Base-by-base conservation (phyloP, 2,797 vertebrate genomes). In the Pitangus sulphuratus region DNA sequence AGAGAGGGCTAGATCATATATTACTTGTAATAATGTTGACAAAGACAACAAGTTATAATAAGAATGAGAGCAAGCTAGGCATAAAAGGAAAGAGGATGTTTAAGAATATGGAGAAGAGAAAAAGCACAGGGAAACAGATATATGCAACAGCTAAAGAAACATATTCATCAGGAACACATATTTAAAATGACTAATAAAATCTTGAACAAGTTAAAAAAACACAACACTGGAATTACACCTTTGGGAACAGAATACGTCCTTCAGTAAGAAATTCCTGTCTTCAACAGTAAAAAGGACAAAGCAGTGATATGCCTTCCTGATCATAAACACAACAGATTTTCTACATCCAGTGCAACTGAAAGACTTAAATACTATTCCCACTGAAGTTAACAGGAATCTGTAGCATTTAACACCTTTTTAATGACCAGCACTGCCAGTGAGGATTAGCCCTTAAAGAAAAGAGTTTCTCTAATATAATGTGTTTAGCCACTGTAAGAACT, bases 291-390 rank as follows among this genome's bases (percentile, higher is more conserved):
- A 93, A 83, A 89, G 57, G 57, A 91, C 50, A 89, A 81, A 68
- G 66, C 15, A 85, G 42, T 18, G 14, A 75, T 75, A 68, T 3
- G 15, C 57, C 39, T 92, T 78, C 50, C 33, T 62, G 54, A 71
- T 66, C 78, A 42, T 53, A 56, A 92, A 95, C 64, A 90, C 83
- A 72, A 69, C 0, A 54, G 61, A 13, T 56, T 84, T 93, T 70
- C 56, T 82, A 40, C 51, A 76, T 77, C 72, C 70, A 60, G 60
- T 42, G 47, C 35, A 84, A 95, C 91, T 93, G 78, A 95, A 89
- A 84, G 74, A 42, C 60, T 94, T 87, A 80, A 91, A 95, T 56
- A 71, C n/a, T 84, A 87, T 94, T 97, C 90, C 88, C 96, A 94
- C 80, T 56, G 72, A 95, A 92, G 14, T 88, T 77, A 89, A 79